Conservation (phyloP, 2,113 vertebrate genomes). For the Perccottus glenii region DNA sequence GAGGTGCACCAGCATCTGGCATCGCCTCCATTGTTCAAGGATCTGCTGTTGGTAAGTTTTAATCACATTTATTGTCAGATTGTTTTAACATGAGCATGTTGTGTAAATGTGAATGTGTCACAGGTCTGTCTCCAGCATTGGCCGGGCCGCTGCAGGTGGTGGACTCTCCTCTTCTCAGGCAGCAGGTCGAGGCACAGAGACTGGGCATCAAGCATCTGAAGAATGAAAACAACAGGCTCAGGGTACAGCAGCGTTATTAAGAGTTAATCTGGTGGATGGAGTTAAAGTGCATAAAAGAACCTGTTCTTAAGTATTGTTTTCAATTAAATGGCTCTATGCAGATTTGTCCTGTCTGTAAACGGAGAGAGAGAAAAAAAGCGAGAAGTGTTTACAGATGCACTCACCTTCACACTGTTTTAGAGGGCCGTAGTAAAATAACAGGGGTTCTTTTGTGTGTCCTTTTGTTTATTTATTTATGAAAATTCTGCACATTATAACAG, state of each 20-base stretch:
- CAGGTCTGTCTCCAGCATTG: conserved; percentile 51
- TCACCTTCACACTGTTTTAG: too few relatives aligned
- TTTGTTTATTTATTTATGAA: too few relatives aligned
- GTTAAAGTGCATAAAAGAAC: too few relatives aligned
- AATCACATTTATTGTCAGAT: background rate
- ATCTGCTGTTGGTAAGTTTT: conserved; percentile 82
- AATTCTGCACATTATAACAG: too few relatives aligned
- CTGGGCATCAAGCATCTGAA: conserved; percentile 88
- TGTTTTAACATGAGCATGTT: background rate
- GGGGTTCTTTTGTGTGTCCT: too few relatives aligned
- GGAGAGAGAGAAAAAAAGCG: too few relatives aligned
- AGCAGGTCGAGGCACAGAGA: conserved; percentile 89
- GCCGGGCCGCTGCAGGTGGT: conserved; percentile 83
- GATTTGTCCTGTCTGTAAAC: too few relatives aligned
- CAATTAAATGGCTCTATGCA: too few relatives aligned
- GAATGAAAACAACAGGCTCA: conserved; percentile 89
- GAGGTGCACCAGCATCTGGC: conserved; percentile 81
- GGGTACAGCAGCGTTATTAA: conserved; percentile 69
- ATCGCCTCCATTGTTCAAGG: conserved; percentile 91
- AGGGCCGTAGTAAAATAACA: too few relatives aligned
- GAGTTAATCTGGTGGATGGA: background rate
- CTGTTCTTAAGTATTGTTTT: too few relatives aligned
- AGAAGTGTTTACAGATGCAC: too few relatives aligned
- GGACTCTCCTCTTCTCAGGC: conserved; percentile 89
- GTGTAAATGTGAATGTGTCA: background rate